phyloP scores from a whole-genome alignment of 2,888 invertebrate species.

The Hypomecis punctinalis region DNA sequence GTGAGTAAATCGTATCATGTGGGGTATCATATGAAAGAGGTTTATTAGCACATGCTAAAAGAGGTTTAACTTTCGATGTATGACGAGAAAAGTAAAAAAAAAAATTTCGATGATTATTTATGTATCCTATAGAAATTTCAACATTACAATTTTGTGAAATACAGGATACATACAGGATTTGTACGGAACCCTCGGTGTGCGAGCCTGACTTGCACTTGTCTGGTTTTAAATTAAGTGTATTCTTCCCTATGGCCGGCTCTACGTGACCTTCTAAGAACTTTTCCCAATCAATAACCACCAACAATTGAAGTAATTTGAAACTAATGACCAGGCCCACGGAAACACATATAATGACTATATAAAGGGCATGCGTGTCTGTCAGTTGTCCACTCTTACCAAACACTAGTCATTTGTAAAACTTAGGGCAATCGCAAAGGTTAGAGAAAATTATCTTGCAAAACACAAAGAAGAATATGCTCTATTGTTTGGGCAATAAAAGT shows the following conservation, averaged over 20 bases:
- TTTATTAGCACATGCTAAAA: no score
- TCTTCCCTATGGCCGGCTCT: not conserved
- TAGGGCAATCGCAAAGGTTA: conserved; percentile 42
- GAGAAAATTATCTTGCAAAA: conserved; percentile 44
- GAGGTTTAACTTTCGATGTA: no score
- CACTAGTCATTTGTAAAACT: conserved; percentile 31
- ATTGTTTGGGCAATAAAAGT: conserved; percentile 42
- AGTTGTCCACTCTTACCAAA: conserved; percentile 35
- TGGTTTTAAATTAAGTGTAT: not conserved
- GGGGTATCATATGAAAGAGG: no score
- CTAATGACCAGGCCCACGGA: conserved; percentile 13
- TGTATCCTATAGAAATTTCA: no score
- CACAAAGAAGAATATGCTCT: conserved; percentile 35
- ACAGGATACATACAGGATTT: no score
- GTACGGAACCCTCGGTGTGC: no score
- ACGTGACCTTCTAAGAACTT: conserved; percentile 13
- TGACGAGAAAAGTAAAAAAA: no score
- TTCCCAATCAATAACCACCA: conserved; percentile 20
- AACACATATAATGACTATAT: conserved; percentile 24
- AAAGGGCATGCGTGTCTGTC: conserved; percentile 33
- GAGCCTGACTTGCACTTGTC: no score
- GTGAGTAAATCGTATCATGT: no score
- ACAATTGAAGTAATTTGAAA: conserved; percentile 15
- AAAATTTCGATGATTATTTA: no score
- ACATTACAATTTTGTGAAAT: no score